Evolutionary conservation across 2,113 vertebrate species (phyloP), one percentile per base, ranked within the genome.

Genomic region (Laticauda colubrina): DNA sequence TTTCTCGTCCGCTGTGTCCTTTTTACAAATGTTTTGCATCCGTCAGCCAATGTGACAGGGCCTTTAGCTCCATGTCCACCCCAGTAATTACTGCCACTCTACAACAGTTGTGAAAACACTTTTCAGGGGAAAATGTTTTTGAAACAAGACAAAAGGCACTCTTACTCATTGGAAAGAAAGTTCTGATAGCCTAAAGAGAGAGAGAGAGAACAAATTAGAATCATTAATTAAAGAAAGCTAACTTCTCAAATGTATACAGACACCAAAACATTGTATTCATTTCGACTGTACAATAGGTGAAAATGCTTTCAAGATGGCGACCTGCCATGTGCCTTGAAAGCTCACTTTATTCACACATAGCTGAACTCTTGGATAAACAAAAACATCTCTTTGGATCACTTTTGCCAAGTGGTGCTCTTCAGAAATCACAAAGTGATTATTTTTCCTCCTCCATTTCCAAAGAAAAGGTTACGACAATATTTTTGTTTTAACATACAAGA

Each of bases 381-480:
- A 97, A 98, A 96, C 97, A 97, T 95, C 88, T 92, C 91, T 94
- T 97, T 96, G 64, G 91, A 90, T 95, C 18, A 15, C 92, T 93
- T 94, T 96, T 95, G 96, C 97, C 96, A 96, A 95, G 59, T 45
- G 94, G 95, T 89, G 94, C 90, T 96, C 95, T 96, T 96, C 96
- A 91, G 94, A 96, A 97, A 97, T 97, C 96, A 93, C 94, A 97
- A 96, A 95, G 94, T 95, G 96, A 96, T 97, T 97, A 96, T 93
- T 95, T 94, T 94, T 95, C 97, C 97, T 95, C 95, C 93, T 94
- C 89, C 56, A 59, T 54, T 57, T 29, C 90, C 93, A 91, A 96
- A 96, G 96, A 95, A 98, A 98, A 98, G 97, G 97, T 98, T 97
- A 98, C 89, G 96, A 97, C 92, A 98, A 98, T 97, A 98, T 98